Conservation (phyloP, 1,140 invertebrate genomes). For the Batillaria attramentaria region DNA sequence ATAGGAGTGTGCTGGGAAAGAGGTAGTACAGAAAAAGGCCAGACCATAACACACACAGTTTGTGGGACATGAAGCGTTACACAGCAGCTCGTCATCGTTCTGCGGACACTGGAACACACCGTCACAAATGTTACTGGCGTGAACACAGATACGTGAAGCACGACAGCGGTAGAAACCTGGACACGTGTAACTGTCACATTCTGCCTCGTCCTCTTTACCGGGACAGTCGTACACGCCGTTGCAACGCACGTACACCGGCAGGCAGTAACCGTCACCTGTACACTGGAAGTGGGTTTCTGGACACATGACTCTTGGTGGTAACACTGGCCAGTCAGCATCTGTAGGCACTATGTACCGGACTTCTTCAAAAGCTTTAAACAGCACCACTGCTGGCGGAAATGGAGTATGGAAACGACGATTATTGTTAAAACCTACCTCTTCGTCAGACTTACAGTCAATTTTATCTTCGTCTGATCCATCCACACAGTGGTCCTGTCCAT, state of each 20-base stretch:
- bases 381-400: background rate
- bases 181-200: conserved; percentile 14
- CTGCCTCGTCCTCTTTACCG: conserved; percentile 22
- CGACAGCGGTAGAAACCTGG: conserved; percentile 32
- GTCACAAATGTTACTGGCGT: conserved; percentile 30
- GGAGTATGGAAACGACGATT: background rate
- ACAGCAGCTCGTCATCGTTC: conserved; percentile 22
- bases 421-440: background rate
- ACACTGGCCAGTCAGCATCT: too few relatives aligned
- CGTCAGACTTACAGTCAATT: background rate
- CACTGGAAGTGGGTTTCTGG: conserved; percentile 6
- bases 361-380: background rate
- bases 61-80: background rate
- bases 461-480: background rate
- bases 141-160: conserved; percentile 17
- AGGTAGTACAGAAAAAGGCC: background rate
- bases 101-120: conserved; percentile 26
- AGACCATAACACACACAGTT: conserved; percentile 10
- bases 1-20: background rate
- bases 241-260: conserved; percentile 17
- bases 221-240: conserved; percentile 35
- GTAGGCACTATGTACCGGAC: too few relatives aligned
- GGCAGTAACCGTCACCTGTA: conserved; percentile 16
- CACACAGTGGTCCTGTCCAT: too few relatives aligned
- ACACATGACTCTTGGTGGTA: background rate